These are phyloP conservation scores for Anthoscopus minutus DNA, from an alignment of 2,113 vertebrate genomes.

Conservation along the genomic window DNA sequence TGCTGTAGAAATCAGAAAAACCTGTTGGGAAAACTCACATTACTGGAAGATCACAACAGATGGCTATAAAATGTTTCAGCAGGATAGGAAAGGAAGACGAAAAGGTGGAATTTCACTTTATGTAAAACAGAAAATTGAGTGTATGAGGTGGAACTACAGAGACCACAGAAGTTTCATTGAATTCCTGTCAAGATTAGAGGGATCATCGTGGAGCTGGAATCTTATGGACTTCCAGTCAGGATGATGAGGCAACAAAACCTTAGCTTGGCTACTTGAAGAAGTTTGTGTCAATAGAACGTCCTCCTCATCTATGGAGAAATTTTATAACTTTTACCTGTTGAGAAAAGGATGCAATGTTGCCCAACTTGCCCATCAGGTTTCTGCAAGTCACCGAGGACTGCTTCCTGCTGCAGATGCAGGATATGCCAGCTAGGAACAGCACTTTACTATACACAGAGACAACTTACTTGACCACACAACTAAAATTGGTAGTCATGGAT, in stretches of 20 bases:
- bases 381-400: background rate
- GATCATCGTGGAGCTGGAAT: background rate
- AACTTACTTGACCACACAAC: background rate
- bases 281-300: background rate
- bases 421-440: background rate
- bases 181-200: background rate
- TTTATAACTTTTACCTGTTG: background rate
- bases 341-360: rapidly evolving
- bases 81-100: background rate
- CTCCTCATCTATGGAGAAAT: background rate
- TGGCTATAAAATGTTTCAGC: background rate
- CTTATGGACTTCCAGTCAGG: background rate
- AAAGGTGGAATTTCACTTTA: background rate
- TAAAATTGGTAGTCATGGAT: background rate
- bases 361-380: background rate
- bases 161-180: background rate
- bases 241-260: rapidly evolving
- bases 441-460: background rate
- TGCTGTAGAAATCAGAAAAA: background rate
- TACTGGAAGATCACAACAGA: background rate
- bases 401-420: background rate
- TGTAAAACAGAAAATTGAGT: background rate
- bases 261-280: background rate
- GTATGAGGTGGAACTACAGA: background rate
- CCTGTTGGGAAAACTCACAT: background rate